A percentile compares a stretch with the other conserved stretches of the same genome.
Conservation (phyloP, 2,797 vertebrate genomes). For the Mus minutoides region DNA sequence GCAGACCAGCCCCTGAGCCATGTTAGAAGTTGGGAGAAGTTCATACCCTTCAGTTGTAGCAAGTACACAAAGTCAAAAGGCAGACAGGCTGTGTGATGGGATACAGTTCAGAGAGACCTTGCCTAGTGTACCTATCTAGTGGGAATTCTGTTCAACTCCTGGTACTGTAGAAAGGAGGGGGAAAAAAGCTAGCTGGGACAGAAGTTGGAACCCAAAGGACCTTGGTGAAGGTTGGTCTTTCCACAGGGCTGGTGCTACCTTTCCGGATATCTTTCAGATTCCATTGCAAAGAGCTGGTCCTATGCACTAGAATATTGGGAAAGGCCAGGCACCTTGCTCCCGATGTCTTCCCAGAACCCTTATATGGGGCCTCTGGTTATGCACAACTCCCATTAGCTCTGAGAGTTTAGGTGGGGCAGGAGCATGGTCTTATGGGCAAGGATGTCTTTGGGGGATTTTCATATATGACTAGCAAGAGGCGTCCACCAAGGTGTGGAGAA, state of each 20-base stretch:
- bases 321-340: no score
- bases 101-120: neutral
- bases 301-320: no score
- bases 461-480: neutral
- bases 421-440: neutral
- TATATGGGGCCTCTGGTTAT: neutral
- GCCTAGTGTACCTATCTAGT: neutral
- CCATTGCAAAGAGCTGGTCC: rapidly evolving
- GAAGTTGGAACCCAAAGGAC: neutral
- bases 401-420: neutral
- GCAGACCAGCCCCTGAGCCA: neutral
- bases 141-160: neutral
- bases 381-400: neutral
- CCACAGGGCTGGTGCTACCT: rapidly evolving
- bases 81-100: neutral
- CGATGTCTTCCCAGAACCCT: neutral
- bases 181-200: neutral
- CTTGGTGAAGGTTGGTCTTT: neutral
- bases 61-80: neutral
- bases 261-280: neutral
- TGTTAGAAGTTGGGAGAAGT: neutral
- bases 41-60: neutral
- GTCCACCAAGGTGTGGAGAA: rapidly evolving
- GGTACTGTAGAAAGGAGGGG: no score
- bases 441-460: neutral